Conservation (phyloP, 2,797 vertebrate species). For the Helarctos malayanus region DNA sequence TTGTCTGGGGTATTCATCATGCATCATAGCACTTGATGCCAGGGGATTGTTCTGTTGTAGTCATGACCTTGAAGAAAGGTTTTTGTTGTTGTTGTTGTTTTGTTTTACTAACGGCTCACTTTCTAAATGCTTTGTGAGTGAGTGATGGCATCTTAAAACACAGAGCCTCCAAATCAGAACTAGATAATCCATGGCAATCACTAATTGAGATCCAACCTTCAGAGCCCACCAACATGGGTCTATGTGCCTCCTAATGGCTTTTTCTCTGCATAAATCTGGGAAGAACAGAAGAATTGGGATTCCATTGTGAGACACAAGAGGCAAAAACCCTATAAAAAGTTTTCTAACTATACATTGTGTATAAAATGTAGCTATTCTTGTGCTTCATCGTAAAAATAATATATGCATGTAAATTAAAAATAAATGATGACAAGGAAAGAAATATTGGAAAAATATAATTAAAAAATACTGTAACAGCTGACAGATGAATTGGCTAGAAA, state of each 20-base stretch:
- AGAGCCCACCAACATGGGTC: not conserved
- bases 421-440: slow-evolving; percentile 80
- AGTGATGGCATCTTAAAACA: not conserved
- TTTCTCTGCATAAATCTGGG: not conserved
- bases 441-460: slow-evolving; percentile 85
- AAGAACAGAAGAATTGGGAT: not conserved
- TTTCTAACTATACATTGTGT: not conserved
- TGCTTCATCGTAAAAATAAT: slow-evolving; percentile 76
- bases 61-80: not conserved
- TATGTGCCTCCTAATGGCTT: not conserved
- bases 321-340: slow-evolving; percentile 6
- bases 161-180: not conserved
- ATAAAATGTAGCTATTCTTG: slow-evolving; percentile 45
- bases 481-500: slow-evolving; percentile 79
- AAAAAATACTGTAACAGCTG: slow-evolving; percentile 78
- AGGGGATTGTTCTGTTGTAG: not conserved
- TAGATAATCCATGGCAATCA: not conserved
- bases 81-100: not conserved
- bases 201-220: not conserved
- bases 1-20: not conserved
- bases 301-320: slow-evolving; percentile 10
- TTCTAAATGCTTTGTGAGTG: not conserved
- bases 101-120: not conserved
- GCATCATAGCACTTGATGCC: not conserved
- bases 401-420: slow-evolving; percentile 78